Conservation (phyloP, 2,113 vertebrate species). For the Acanthochromis polyacanthus region DNA sequence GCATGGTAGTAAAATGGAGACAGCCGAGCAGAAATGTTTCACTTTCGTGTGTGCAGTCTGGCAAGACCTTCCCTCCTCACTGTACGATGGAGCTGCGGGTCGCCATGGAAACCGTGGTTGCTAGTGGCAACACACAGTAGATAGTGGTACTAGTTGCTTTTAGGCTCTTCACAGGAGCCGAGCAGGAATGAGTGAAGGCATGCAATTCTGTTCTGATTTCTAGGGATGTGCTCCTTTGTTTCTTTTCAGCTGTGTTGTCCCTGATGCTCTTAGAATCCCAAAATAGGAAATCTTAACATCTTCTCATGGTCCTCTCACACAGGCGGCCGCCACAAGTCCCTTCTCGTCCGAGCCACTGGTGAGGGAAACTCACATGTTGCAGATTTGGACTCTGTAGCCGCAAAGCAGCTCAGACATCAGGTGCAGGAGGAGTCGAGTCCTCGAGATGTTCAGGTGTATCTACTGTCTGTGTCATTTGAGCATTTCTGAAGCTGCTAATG, state of each 20-base stretch:
- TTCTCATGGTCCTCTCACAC: slow-evolving; percentile 29
- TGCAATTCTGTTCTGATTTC: background rate
- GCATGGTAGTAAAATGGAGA: slow-evolving; percentile 2
- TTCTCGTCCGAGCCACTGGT: slow-evolving; percentile 67
- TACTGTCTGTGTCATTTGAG: too few relatives aligned
- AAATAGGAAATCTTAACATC: slow-evolving; percentile 1
- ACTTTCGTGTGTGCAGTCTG: slow-evolving; percentile 4
- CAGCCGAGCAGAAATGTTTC: slow-evolving; percentile 19
- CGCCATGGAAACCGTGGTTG: slow-evolving; percentile 52
- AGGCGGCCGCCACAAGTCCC: slow-evolving; percentile 70
- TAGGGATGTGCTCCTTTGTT: background rate
- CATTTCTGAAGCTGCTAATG: background rate
- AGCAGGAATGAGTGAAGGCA: slow-evolving; percentile 34
- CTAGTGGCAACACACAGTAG: slow-evolving; percentile 35
- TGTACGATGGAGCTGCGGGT: slow-evolving; percentile 39
- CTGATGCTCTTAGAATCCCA: background rate
- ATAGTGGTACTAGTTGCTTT: slow-evolving; percentile 24
- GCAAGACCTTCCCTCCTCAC: slow-evolving; percentile 10
- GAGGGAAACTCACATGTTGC: slow-evolving; percentile 18
- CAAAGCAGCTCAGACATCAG: background rate
- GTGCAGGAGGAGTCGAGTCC: background rate
- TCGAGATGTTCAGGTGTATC: background rate
- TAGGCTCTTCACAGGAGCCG: background rate
- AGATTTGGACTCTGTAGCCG: too few relatives aligned
- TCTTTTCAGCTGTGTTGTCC: background rate